Base-by-base conservation (phyloP, 35 echinoderm and acorn worm genomes). In the Anneissia japonica region DNA sequence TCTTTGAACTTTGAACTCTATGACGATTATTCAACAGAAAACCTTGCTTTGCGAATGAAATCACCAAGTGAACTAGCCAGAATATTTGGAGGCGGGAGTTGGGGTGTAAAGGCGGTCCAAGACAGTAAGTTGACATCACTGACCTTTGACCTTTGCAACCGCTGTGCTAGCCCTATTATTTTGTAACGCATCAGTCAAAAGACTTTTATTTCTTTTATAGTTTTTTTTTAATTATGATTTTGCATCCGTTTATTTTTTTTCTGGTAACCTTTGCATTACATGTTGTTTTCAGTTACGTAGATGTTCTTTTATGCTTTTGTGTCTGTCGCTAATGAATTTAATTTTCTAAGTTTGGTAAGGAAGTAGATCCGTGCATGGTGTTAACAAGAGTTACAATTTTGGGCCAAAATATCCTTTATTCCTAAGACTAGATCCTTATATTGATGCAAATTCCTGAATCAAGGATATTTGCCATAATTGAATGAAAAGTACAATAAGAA, bases 111-210 rank as follows among this genome's bases (percentile, higher is more conserved):
- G 51, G 26, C 51, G 19, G 51, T 64, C 51, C 51, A 64, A 64
- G 51, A 64, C 51, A 64, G 51, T 64, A 64, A 64, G 51, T 64
- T n/a, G n/a, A n/a, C n/a, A n/a, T n/a, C n/a, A n/a, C n/a, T n/a
- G n/a, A n/a, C n/a, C n/a, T n/a, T 6, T 64, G 19, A 64, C 2
- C 51, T 64, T 64, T 64, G 51, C 51, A 64, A 64, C 51, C 51
- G 51, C 51, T 64, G 9, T 64, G 51, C 51, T 64, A 64, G 51
- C 51, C 51, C 51, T 64, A 23, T 64, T 64, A 6, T 64, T 9
- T 64, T 64, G 51, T 64, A 64, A 23, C 51, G 51, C 51, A 64
- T 64, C 51, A 3, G 5, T 64, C 51, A 23, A 64, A 23, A 64
- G 11, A 64, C 7, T 64, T 1, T 12, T 64, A 9, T 23, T 64